Percentiles rank a stretch among this genome's conserved stretches.
Evolutionary conservation across 2,113 vertebrate species (phyloP).

Genomic region (Arvicanthis niloticus): DNA sequence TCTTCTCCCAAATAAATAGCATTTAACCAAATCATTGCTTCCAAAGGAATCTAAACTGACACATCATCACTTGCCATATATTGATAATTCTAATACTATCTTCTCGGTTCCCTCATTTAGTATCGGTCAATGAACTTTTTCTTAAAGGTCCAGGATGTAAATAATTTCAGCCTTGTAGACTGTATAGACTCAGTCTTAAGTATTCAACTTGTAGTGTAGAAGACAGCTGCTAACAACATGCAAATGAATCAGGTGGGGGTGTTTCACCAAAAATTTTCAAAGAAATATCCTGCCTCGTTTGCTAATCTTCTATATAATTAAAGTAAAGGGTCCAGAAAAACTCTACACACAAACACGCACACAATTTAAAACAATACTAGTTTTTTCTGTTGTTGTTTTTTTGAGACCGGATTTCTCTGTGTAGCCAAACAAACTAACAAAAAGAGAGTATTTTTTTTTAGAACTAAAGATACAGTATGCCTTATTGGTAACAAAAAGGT

Average conservation of each 20-base stretch:
- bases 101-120: background rate
- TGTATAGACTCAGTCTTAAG: background rate
- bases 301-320: too few relatives aligned
- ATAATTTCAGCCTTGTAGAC: conserved; percentile 3
- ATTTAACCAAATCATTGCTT: background rate
- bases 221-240: background rate
- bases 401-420: background rate
- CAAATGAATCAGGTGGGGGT: background rate
- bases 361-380: background rate
- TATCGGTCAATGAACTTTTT: background rate
- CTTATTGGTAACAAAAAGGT: background rate
- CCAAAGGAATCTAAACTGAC: conserved; percentile 10
- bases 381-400: background rate
- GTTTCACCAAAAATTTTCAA: too few relatives aligned
- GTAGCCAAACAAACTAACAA: background rate
- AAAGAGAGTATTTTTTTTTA: background rate
- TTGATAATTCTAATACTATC: background rate
- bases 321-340: too few relatives aligned
- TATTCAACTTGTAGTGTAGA: background rate
- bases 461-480: background rate
- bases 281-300: too few relatives aligned
- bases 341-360: background rate
- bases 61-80: too few relatives aligned
- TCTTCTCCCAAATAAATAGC: conserved; percentile 13
- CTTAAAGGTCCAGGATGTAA: background rate